These are phyloP conservation scores for Peucedramus taeniatus DNA, from an alignment of 2,113 vertebrate genomes.

Conservation along the genomic window DNA sequence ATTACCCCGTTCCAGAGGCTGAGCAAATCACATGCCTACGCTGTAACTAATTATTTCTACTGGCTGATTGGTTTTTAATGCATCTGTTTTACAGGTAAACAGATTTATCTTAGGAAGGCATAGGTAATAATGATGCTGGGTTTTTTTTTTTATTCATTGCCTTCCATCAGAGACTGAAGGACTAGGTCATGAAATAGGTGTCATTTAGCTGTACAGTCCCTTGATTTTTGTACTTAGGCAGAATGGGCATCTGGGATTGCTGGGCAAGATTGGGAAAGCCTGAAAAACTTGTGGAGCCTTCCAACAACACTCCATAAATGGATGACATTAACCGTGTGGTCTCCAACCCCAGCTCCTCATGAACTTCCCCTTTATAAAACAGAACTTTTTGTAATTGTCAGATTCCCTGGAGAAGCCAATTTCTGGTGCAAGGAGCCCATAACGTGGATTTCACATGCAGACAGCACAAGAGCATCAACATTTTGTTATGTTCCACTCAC, in stretches of 20 bases:
- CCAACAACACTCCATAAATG: background rate
- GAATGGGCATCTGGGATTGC: background rate
- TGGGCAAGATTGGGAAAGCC: background rate
- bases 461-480: background rate
- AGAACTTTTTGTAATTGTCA: background rate
- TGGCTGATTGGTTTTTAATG: conserved; percentile 55
- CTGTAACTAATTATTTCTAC: conserved; percentile 54
- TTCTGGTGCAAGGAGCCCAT: background rate
- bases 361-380: background rate
- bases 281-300: background rate
- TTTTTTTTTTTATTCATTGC: background rate
- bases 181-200: background rate
- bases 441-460: background rate
- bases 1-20: conserved; percentile 24
- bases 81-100: conserved; percentile 55
- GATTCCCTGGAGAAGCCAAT: background rate
- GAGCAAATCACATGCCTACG: background rate
- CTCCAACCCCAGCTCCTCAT: background rate
- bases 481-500: background rate
- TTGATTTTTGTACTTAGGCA: background rate
- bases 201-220: background rate
- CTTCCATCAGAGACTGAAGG: background rate
- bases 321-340: background rate
- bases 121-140: background rate
- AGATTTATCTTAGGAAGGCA: conserved; percentile 42